These are phyloP conservation scores for Acipenser oxyrinchus DNA, from an alignment of 2,797 vertebrate genomes.

Conservation along the genomic window DNA sequence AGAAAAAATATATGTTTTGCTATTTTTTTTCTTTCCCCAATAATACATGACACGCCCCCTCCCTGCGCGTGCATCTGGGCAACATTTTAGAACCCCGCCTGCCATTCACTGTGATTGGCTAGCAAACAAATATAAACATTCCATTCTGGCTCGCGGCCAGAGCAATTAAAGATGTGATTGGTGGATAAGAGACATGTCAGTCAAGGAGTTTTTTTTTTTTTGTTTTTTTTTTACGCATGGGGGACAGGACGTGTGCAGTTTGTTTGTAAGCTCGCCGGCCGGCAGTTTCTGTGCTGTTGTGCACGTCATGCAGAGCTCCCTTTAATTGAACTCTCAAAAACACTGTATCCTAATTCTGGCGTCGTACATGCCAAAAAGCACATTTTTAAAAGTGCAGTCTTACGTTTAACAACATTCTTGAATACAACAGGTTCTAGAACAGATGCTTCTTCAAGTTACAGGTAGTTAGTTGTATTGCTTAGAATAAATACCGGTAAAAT, in stretches of 20 bases:
- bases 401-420: too few relatives aligned
- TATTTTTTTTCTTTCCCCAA: conserved; percentile 55
- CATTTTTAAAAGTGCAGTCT: too few relatives aligned
- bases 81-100: conserved; percentile 32
- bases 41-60: conserved; percentile 53
- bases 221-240: conserved; percentile 27
- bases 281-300: too few relatives aligned
- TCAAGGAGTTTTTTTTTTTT: conserved; percentile 14
- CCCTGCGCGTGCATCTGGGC: conserved; percentile 35
- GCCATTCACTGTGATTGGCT: conserved; percentile 51
- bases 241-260: conserved; percentile 51
- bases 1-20: conserved; percentile 60
- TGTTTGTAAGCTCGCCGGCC: conserved; percentile 57
- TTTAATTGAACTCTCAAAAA: too few relatives aligned
- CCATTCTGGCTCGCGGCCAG: conserved; percentile 62
- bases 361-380: too few relatives aligned
- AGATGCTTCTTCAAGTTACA: too few relatives aligned
- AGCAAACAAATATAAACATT: conserved; percentile 53
- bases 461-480: too few relatives aligned
- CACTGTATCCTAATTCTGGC: too few relatives aligned
- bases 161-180: conserved; percentile 40
- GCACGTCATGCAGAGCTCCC: too few relatives aligned
- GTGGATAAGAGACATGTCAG: conserved; percentile 27
- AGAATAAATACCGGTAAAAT: too few relatives aligned
- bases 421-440: too few relatives aligned